phyloP scores from a whole-genome alignment of 2,113 vertebrate species.

The Crypturellus undulatus region DNA sequence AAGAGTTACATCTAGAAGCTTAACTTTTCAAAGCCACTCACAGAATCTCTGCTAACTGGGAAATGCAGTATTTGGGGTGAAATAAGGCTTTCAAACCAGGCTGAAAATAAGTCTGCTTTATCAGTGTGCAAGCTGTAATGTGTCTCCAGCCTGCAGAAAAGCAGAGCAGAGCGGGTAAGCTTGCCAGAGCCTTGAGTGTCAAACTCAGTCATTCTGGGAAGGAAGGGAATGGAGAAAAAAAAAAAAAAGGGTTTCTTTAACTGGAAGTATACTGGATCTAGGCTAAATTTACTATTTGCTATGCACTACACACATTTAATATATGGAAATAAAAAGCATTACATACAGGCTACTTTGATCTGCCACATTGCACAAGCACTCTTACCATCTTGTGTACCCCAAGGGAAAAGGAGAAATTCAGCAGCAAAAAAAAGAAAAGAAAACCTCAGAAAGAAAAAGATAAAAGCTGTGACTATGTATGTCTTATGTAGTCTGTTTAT shows the following conservation, averaged over 20 bases:
- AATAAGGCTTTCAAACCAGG: not conserved
- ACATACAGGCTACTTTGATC: not conserved
- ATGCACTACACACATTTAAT: not conserved
- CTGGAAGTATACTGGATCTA: not conserved
- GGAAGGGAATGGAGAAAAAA: not conserved
- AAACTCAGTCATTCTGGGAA: not conserved
- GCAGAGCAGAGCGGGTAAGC: not conserved
- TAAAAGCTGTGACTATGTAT: not conserved
- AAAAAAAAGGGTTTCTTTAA: not conserved
- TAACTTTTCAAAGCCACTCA: slow-evolving; percentile 14
- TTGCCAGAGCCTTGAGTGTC: not conserved
- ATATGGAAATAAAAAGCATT: slow-evolving; percentile 15
- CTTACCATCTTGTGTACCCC: not conserved
- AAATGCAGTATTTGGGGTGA: not conserved
- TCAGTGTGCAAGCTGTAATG: not conserved
- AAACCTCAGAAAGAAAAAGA: not conserved
- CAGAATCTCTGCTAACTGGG: not conserved
- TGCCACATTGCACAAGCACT: not conserved
- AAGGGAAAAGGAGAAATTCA: not conserved
- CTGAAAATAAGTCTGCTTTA: not conserved
- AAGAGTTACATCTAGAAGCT: not conserved
- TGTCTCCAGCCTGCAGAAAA: not conserved
- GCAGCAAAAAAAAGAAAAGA: not conserved
- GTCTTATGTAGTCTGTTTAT: not conserved
- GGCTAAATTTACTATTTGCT: not conserved